phyloP scores from a whole-genome alignment of 2,888 invertebrate genomes.

The Rhopalosiphum nymphaeae region DNA sequence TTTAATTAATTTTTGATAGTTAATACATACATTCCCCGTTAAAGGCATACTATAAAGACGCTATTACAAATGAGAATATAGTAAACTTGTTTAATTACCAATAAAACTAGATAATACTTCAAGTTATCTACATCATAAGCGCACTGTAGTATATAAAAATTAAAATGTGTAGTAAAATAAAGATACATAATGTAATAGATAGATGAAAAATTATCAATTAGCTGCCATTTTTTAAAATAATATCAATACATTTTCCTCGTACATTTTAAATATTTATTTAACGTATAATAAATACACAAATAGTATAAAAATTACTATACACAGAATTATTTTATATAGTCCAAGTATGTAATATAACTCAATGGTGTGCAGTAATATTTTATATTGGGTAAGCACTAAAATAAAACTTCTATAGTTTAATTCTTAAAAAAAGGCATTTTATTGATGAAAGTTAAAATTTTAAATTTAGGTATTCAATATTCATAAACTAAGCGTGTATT shows the following conservation, averaged over 20 bases:
- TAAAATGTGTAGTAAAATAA: neutral
- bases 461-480: too few relatives aligned
- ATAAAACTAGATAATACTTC: neutral
- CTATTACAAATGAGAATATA: neutral
- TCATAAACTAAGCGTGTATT: too few relatives aligned
- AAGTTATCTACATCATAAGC: neutral
- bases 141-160: neutral
- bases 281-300: neutral
- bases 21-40: neutral
- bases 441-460: too few relatives aligned
- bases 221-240: neutral
- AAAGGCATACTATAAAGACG: neutral
- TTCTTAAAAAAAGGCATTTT: too few relatives aligned
- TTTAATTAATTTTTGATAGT: slow-evolving; percentile 14
- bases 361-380: too few relatives aligned
- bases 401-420: too few relatives aligned
- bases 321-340: neutral
- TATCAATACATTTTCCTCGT: neutral
- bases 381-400: too few relatives aligned
- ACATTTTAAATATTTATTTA: neutral
- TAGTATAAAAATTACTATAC: neutral
- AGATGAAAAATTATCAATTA: neutral
- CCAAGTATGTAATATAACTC: neutral
- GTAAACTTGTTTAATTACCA: slow-evolving; percentile 32
- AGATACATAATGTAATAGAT: neutral